Percentiles rank a stretch among this genome's conserved stretches.
Conservation (phyloP, 1,140 invertebrate species). For the Sycophila sp. region DNA sequence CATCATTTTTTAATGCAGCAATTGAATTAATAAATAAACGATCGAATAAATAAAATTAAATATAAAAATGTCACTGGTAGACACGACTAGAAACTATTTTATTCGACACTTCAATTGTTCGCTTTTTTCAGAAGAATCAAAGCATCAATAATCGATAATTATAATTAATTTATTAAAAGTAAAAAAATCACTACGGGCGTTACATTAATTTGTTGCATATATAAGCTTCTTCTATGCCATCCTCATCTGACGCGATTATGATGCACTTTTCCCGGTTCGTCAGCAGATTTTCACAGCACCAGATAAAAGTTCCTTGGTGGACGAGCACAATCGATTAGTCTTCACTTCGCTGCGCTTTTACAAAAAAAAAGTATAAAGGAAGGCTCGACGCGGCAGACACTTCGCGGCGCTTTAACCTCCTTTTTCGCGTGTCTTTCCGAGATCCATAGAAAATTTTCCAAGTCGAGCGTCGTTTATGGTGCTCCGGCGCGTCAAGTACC, state of each 20-base stretch:
- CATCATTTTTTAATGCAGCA: no score
- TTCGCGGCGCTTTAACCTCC: conserved; percentile 5
- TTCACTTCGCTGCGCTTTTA: background rate
- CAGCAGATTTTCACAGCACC: no score
- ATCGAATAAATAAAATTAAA: no score
- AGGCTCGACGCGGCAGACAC: no score
- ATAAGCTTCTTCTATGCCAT: background rate
- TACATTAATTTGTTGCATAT: background rate
- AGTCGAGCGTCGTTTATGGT: background rate
- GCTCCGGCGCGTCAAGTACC: background rate
- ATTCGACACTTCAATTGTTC: no score
- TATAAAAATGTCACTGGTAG: no score
- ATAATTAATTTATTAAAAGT: no score
- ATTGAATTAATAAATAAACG: no score
- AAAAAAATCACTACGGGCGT: background rate
- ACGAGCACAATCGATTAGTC: background rate
- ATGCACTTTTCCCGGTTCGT: background rate
- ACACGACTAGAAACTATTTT: no score
- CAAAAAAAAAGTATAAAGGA: no score
- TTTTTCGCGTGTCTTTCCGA: conserved; percentile 15
- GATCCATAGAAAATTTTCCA: background rate
- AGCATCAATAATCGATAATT: no score
- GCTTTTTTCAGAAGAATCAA: no score
- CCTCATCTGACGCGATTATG: background rate
- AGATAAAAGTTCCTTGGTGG: background rate